Conservation (phyloP, 2,888 invertebrate species). For the Boloria euphrosyne region DNA sequence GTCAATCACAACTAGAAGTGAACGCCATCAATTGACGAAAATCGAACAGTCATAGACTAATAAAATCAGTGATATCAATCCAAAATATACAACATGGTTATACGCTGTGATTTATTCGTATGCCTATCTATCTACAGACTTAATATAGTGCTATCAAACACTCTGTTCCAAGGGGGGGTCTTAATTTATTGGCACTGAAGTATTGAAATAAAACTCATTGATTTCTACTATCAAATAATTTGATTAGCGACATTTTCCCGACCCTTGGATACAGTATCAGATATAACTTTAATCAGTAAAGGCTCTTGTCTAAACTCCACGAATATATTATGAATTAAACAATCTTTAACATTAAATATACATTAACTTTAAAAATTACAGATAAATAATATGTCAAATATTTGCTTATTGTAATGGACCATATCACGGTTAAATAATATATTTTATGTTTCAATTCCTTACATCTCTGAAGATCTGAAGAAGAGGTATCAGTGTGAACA, state of each 20-base stretch:
- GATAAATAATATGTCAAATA: no score
- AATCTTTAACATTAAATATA: no score
- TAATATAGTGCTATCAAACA: not conserved
- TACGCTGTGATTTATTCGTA: slow-evolving; percentile 21
- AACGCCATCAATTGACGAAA: slow-evolving; percentile 22
- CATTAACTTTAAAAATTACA: no score
- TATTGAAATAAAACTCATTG: not conserved
- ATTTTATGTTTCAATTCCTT: slow-evolving; percentile 6
- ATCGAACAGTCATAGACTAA: not conserved
- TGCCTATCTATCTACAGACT: slow-evolving; percentile 2
- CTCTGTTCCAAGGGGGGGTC: not conserved
- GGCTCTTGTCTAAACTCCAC: no score
- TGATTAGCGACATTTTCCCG: no score
- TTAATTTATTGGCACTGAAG: slow-evolving; percentile 15
- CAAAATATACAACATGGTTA: slow-evolving; percentile 20
- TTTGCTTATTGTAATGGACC: not conserved
- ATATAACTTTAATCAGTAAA: no score
- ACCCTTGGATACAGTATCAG: no score
- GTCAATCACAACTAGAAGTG: slow-evolving; percentile 17
- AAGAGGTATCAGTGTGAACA: not conserved
- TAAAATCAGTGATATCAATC: slow-evolving; percentile 4
- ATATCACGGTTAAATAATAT: slow-evolving; percentile 7
- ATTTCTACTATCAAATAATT: no score
- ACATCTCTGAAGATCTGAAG: not conserved
- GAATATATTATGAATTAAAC: no score